These are phyloP conservation scores for Phenganax marumi DNA, from an alignment of 92 coral and sea anemone genomes.

Conservation along the genomic window DNA sequence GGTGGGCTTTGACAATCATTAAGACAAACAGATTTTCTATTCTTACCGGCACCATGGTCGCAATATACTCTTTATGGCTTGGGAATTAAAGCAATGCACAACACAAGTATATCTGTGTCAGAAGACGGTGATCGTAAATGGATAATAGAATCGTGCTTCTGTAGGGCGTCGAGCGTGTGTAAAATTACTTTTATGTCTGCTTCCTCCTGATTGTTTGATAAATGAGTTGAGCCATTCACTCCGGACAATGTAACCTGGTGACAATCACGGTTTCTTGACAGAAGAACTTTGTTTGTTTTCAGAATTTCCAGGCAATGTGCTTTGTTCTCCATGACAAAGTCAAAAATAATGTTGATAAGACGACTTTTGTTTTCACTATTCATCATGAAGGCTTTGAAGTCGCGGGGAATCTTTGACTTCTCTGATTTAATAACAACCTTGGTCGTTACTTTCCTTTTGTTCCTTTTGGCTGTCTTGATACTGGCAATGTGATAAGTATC, in stretches of 20 bases:
- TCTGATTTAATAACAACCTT: constrained; percentile 9
- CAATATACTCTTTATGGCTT: constrained; percentile 5
- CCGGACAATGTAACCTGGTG: background rate
- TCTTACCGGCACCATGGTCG: constrained; percentile 13
- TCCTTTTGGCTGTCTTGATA: constrained; percentile 15
- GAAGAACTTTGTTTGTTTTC: constrained; percentile 1
- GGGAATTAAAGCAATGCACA: constrained; percentile 14
- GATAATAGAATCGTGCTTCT: background rate
- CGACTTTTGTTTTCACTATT: constrained; percentile 10
- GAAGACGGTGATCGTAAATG: constrained; percentile 12
- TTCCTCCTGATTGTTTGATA: constrained; percentile 7
- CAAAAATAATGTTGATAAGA: constrained; percentile 14
- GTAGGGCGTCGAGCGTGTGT: constrained; percentile 13
- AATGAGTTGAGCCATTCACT: background rate
- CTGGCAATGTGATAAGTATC: background rate
- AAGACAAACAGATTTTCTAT: constrained; percentile 1
- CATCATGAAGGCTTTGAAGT: constrained; percentile 20
- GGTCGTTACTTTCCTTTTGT: constrained; percentile 5
- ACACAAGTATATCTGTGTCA: constrained; percentile 18
- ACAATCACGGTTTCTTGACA: constrained; percentile 9
- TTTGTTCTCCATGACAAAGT: constrained; percentile 1
- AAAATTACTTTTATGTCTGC: constrained; percentile 6
- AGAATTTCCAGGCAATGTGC: constrained; percentile 8
- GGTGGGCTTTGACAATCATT: constrained; percentile 8
- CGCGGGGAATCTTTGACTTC: constrained; percentile 6